These are phyloP conservation scores for Macquaria australasica DNA, from an alignment of 2,113 vertebrate species.

Conservation along the genomic window DNA sequence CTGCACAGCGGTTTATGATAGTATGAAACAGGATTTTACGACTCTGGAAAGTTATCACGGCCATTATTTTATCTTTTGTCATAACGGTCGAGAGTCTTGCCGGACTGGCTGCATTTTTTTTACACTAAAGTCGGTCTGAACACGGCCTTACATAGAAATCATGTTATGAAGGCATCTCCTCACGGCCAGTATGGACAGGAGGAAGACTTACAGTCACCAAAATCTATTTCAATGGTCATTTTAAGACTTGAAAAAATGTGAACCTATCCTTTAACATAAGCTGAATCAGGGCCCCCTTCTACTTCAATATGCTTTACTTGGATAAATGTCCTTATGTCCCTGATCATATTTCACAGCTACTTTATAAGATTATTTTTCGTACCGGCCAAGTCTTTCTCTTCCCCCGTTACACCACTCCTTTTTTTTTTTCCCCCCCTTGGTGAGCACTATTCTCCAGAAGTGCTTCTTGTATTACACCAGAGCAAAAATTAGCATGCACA, in stretches of 20 bases:
- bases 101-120: background rate
- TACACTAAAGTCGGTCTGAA: no score
- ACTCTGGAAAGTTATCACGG: background rate
- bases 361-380: slow-evolving; percentile 36
- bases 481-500: background rate
- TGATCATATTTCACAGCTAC: slow-evolving; percentile 64
- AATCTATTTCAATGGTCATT: background rate
- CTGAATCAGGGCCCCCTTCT: slow-evolving; percentile 33
- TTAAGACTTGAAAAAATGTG: background rate
- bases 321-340: slow-evolving; percentile 54
- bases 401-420: background rate
- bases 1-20: background rate
- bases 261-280: slow-evolving; percentile 17
- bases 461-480: slow-evolving; percentile 14
- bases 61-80: background rate
- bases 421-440: background rate
- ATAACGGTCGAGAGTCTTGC: no score
- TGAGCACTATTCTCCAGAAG: background rate
- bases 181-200: background rate
- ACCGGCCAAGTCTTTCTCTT: slow-evolving; percentile 14
- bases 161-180: background rate
- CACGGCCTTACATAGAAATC: background rate
- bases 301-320: slow-evolving; percentile 64
- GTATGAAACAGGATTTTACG: no score
- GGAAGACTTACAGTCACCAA: background rate